Base-by-base conservation (phyloP, 1,140 invertebrate species). In the Scylla paramamosain region DNA sequence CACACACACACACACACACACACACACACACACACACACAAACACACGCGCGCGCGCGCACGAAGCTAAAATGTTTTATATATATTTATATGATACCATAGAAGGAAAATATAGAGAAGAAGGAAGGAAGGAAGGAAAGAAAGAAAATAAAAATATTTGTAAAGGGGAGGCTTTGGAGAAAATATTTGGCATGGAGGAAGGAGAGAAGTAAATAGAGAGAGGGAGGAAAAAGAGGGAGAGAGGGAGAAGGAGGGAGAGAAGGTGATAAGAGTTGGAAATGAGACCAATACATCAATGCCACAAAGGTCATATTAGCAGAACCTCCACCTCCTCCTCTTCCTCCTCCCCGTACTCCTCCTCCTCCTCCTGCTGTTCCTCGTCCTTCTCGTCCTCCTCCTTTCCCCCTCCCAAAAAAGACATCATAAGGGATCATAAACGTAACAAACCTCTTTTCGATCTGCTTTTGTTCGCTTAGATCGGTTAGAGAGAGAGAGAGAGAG, bases 1-100 rank as follows among this genome's bases (percentile, higher is more conserved):
- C 45, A 88, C 45, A 88, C 45, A 88, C 45, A 88, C 45, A 88
- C 45, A 88, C 45, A 88, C 45, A 88, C 45, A 88, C 45, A 88
- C 45, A 88, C 45, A 88, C 45, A 88, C 45, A 88, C 45, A 88
- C 45, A 88, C 45, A 88, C 45, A 88, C 45, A 88, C 45, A 88
- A 10, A 88, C 45, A 88, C 45, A 28, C 20, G 31, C 45, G 8
- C 28, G 28, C 28, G 28, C 39, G 28, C 39, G 28, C 39, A 32
- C 31, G 45, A 39, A 88, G 14, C 52, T 8, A 59, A 59, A 4
- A 0, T 20, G 10, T 59, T 14, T 12, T 39, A 39, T 6, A 2
- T 39, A 39, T 39, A 39, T 39, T 39, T 39, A 39, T 2, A 39
- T 2, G 39, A 39, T 39, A 39, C 6, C 39, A 39, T 6, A 39